Evolutionary conservation across 2,113 vertebrate genomes (phyloP), one percentile per base, ranked within the genome.

Genomic region (Cheirogaleus medius): DNA sequence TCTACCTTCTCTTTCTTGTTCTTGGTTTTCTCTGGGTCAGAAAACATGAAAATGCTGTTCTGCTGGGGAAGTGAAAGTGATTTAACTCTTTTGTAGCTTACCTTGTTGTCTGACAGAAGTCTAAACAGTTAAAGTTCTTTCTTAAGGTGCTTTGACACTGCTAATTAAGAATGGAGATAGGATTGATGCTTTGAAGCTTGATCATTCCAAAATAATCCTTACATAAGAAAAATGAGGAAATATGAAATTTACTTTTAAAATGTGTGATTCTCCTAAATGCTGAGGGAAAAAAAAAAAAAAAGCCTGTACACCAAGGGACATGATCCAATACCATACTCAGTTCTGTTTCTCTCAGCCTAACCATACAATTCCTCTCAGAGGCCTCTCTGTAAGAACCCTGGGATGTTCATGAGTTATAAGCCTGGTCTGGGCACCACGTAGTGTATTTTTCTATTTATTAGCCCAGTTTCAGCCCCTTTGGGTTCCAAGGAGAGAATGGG

Each of bases 241-340:
- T 84, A 92, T 15, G n/a, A 92, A 71, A 91, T 78, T 80, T 14
- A 82, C 25, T 93, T 95, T 23, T 27, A 89, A 69, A 89, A 95
- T 89, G 37, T 73, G 42, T 20, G 52, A 78, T 91, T 89, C 29
- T 86, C 49, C 8, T 83, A 84, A 78, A 93, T 87, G 32, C 14
- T 27, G 56, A 73, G 54, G 21, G 44, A 47, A 29, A 81, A 69
- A 71, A 64, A 63, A 23, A 56, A 56, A 56, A 56, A 56, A 21
- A 77, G 27, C 42, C 39, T 69, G 11, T 18, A 34, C 2, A 34
- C 80, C 64, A 74, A 97, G 54, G 69, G 23, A 85, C 20, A 15
- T 49, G 56, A 12, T 58, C 44, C 58, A 66, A 13, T 77, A 84
- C 37, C 32, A 71, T 29, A 68, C 52, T 32, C 39, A 94, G 20